Conservation (phyloP, 2,113 vertebrate species). For the Ascaphus truei region DNA sequence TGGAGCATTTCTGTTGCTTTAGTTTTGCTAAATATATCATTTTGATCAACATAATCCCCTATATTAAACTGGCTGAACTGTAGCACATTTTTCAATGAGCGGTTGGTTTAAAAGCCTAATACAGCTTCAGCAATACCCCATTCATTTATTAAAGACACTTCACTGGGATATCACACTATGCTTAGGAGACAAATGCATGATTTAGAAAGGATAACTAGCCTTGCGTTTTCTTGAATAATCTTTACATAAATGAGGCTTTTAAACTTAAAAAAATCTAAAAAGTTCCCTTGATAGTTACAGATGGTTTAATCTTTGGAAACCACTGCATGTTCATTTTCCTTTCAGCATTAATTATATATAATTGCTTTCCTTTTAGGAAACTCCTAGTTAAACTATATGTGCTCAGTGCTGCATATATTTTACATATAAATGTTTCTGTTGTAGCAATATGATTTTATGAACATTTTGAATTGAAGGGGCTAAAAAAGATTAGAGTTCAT, state of each 20-base stretch:
- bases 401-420: conserved; percentile 1
- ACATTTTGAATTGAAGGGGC: not conserved
- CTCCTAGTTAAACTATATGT: conserved; percentile 48
- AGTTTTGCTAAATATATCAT: too few relatives aligned
- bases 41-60: too few relatives aligned
- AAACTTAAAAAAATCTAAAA: conserved; percentile 46
- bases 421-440: not conserved
- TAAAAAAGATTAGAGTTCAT: not conserved
- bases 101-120: not conserved
- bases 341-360: conserved; percentile 68
- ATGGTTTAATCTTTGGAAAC: conserved; percentile 63
- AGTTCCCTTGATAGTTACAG: conserved; percentile 59
- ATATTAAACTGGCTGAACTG: too few relatives aligned
- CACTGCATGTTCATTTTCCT: conserved; percentile 59
- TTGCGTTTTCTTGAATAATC: conserved; percentile 34
- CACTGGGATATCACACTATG: conserved; percentile 5
- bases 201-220: conserved; percentile 27
- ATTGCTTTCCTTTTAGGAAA: conserved; percentile 53
- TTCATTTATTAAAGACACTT: not conserved
- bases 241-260: conserved; percentile 30
- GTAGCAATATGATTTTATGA: not conserved
- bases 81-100: not conserved
- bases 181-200: conserved; percentile 27
- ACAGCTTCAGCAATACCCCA: not conserved
- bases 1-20: too few relatives aligned